Evolutionary conservation across 2,113 vertebrate genomes (phyloP).

Genomic region (Euleptes europaea): DNA sequence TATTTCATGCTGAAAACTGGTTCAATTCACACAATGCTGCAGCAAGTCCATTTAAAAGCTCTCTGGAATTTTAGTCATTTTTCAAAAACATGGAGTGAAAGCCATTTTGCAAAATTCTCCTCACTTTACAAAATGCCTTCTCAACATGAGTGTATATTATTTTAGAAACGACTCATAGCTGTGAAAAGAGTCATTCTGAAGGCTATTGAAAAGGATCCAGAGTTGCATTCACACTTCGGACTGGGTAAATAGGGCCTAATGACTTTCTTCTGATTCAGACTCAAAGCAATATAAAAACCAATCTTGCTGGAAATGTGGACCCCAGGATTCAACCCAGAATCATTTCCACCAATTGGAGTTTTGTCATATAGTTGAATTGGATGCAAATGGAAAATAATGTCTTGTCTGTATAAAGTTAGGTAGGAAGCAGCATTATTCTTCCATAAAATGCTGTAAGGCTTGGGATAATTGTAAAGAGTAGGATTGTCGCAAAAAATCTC

Average conservation of each 20-base stretch:
- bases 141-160: background rate
- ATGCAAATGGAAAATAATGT: background rate
- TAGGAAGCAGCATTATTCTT: background rate
- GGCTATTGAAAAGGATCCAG: background rate
- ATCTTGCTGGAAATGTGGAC: background rate
- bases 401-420: background rate
- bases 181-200: background rate
- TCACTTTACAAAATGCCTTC: background rate
- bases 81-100: background rate
- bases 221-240: background rate
- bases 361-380: background rate
- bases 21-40: too few species aligned
- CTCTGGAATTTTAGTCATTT: too few species aligned
- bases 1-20: too few species aligned
- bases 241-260: slow-evolving; percentile 13
- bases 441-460: slow-evolving; percentile 1
- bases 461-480: too few species aligned
- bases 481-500: too few species aligned
- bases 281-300: background rate
- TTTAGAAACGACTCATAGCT: background rate
- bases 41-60: too few species aligned
- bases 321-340: background rate
- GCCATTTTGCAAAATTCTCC: background rate
- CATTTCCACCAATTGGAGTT: background rate
- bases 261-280: slow-evolving; percentile 13